Evolutionary conservation across 2,888 invertebrate species (phyloP), one percentile per base, ranked within the genome.

Genomic region (Atrina japonica): DNA sequence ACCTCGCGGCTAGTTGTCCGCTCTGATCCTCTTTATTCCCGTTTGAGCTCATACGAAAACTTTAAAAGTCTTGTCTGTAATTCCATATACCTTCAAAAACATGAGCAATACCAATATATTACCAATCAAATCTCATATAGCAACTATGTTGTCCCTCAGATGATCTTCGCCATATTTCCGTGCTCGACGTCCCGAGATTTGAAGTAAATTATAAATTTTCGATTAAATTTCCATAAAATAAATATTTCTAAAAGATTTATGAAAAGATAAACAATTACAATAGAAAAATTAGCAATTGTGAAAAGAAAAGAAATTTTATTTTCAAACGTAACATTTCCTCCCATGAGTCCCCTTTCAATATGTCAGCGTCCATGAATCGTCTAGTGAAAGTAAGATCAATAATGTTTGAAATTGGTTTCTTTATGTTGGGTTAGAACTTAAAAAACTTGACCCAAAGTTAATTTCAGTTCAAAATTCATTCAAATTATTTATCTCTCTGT

Each of bases 1-100:
- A 89, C 88, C 88, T 87, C 77, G 84, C 87, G 84, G 88, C 86
- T 83, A 83, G 83, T 61, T 78, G 82, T 84, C 87, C 87, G 83
- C 84, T 81, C 75, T 85, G 84, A 76, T 83, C 82, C 73, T 77
- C 76, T 61, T 72, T 71, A 63, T 81, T 75, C 74, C 83, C 83
- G 68, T 86, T 83, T 76, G 88, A 84, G 87, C 83, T 89, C 90
- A 90, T 90, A 88, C 83, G 84, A 82, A 77, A 43, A n/a, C 30
- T 66, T 71, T 30, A 58, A 35, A 21, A 6, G n/a, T 43, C 52
- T 49, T 5, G 35, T 35, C 35, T 35, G 35, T 35, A 35, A 35
- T 35, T 35, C 35, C 35, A 35, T 35, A 35, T 35, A 35, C 35
- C 35, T 35, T 35, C 11, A 7, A 5, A 35, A 35, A 35, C 6